These are phyloP conservation scores for Tamandua tetradactyla DNA, from an alignment of 2,797 vertebrate species.

Conservation along the genomic window DNA sequence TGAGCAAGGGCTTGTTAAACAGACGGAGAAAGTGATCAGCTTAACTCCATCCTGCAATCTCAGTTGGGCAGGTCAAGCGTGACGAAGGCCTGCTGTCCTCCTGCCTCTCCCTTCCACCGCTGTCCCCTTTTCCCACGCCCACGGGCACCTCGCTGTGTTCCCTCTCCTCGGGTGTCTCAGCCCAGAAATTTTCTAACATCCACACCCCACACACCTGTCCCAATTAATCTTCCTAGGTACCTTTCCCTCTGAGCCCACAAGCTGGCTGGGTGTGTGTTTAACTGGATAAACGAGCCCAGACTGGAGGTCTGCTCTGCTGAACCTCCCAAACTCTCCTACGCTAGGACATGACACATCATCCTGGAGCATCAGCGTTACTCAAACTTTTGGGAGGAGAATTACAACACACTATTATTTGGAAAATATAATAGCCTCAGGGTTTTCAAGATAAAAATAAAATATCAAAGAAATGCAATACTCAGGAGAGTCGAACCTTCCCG, in stretches of 20 bases:
- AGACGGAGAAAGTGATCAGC: neutral
- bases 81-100: neutral
- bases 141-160: neutral
- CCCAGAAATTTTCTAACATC: neutral
- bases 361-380: neutral
- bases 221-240: neutral
- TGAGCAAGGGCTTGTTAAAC: neutral
- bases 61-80: neutral
- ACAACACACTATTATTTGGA: neutral
- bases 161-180: neutral
- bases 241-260: neutral
- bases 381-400: neutral
- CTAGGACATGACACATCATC: neutral
- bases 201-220: neutral
- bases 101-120: neutral
- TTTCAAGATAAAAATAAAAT: slow-evolving; percentile 28
- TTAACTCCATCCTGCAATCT: neutral
- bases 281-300: slow-evolving; percentile 27
- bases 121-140: too few species aligned
- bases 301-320: neutral
- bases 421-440: neutral
- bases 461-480: neutral
- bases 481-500: neutral
- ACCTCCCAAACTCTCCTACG: neutral
- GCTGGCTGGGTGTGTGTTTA: slow-evolving; percentile 12